Conservation (phyloP, 2,888 invertebrate species). For the Cosmia trapezina region DNA sequence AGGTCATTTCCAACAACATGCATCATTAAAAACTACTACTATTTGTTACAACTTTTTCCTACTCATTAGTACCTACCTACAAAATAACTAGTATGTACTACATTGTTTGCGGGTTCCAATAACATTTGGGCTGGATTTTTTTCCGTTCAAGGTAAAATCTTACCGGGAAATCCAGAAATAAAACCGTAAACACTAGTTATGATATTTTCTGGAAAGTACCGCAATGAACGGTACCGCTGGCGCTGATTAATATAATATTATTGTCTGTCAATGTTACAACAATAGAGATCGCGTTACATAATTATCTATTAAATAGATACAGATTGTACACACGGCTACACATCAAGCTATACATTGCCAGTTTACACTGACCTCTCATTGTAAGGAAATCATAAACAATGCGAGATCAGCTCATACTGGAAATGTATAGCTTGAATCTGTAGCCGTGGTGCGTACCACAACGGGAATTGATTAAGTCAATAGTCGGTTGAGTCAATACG, state of each 20-base stretch:
- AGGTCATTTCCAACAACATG: conserved; percentile 44
- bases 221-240: background rate
- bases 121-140: background rate
- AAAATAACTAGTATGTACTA: conserved; percentile 1
- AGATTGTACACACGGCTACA: too few relatives aligned
- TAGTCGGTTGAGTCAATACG: background rate
- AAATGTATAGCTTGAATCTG: too few relatives aligned
- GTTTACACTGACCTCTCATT: too few relatives aligned
- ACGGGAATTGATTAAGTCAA: background rate
- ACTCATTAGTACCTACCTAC: conserved; percentile 14
- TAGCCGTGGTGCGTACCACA: too few relatives aligned
- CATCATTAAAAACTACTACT: conserved; percentile 30
- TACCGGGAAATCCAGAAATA: background rate
- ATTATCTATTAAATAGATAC: conserved; percentile 19
- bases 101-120: conserved; percentile 5
- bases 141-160: background rate
- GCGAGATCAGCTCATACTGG: too few relatives aligned
- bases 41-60: conserved; percentile 1
- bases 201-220: conserved; percentile 15
- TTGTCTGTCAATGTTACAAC: conserved; percentile 1
- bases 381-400: too few relatives aligned
- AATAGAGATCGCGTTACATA: conserved; percentile 34
- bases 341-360: too few relatives aligned
- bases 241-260: conserved; percentile 9
- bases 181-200: background rate